Evolutionary conservation across 2,888 invertebrate species (phyloP).

Genomic region (Drosophila anomelani): DNA sequence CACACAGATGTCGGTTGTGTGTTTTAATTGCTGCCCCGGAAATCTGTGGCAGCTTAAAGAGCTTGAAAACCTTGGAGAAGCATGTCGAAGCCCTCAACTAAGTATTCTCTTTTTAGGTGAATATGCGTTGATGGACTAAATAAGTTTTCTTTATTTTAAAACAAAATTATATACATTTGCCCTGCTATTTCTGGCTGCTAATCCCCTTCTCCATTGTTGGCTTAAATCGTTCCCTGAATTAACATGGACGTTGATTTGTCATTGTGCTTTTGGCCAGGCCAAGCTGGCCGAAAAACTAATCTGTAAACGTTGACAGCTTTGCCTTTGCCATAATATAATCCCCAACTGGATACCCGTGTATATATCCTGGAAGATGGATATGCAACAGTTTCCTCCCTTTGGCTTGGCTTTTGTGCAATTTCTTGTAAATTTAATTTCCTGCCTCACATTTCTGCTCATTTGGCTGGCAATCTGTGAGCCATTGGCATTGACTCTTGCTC

Average conservation of each 20-base stretch:
- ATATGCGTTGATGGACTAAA: background rate
- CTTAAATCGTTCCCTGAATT: slow-evolving; percentile 15
- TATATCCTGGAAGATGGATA: slow-evolving; percentile 20
- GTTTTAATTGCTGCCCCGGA: slow-evolving; percentile 20
- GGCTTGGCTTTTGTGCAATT: slow-evolving; percentile 55
- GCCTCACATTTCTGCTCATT: slow-evolving; percentile 60
- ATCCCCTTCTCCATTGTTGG: slow-evolving; percentile 4
- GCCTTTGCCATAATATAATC: slow-evolving; percentile 26
- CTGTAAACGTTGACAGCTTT: slow-evolving; percentile 37
- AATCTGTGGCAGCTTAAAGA: slow-evolving; percentile 24
- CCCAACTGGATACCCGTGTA: slow-evolving; percentile 4
- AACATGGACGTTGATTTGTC: slow-evolving; percentile 23
- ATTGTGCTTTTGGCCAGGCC: slow-evolving; percentile 5
- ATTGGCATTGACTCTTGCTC: slow-evolving; percentile 25
- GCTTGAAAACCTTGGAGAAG: slow-evolving; percentile 2
- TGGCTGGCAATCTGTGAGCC: slow-evolving; percentile 20
- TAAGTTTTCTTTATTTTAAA: background rate
- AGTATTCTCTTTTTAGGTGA: slow-evolving; percentile 13
- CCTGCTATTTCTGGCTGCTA: background rate
- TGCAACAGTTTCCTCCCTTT: slow-evolving; percentile 51
- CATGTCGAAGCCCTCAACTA: slow-evolving; percentile 6
- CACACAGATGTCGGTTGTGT: slow-evolving; percentile 13
- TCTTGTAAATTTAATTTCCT: slow-evolving; percentile 76
- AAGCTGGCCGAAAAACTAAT: slow-evolving; percentile 18
- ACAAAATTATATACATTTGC: background rate